Percentiles rank a stretch among this genome's conserved stretches.
Evolutionary conservation across 1,140 invertebrate genomes (phyloP).

Genomic region (Drosophila malerkotliana): DNA sequence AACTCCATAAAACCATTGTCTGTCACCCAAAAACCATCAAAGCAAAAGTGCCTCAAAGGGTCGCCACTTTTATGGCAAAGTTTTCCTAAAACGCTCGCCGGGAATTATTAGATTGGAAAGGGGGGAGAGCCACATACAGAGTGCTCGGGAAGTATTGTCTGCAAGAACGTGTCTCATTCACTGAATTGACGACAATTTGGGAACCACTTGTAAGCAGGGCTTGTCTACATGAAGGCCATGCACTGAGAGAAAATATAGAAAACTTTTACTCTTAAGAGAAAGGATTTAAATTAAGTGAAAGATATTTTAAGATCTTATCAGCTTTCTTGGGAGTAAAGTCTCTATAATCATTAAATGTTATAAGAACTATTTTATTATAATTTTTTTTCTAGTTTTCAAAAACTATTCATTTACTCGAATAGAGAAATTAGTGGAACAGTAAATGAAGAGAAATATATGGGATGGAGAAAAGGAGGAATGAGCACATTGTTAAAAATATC

Average conservation of each 20-base stretch:
- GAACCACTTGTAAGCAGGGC: slow-evolving; percentile 64
- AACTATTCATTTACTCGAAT: slow-evolving; percentile 27
- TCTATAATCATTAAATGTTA: neutral
- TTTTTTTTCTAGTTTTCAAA: neutral
- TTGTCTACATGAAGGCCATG: slow-evolving; percentile 20
- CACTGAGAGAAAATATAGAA: slow-evolving; percentile 2
- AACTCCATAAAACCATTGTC: slow-evolving; percentile 54
- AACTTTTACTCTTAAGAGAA: too few species aligned
- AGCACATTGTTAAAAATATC: slow-evolving; percentile 80
- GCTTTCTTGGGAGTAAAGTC: neutral
- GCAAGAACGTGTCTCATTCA: slow-evolving; percentile 51
- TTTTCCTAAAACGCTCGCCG: slow-evolving; percentile 49
- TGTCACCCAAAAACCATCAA: slow-evolving; percentile 44
- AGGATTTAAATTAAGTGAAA: too few species aligned
- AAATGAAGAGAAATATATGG: slow-evolving; percentile 23
- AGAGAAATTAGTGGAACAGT: slow-evolving; percentile 69
- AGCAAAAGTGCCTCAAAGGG: slow-evolving; percentile 31
- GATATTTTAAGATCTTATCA: too few species aligned
- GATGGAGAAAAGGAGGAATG: slow-evolving; percentile 39
- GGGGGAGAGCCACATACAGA: neutral
- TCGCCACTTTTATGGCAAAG: slow-evolving; percentile 43
- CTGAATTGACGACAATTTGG: slow-evolving; percentile 60
- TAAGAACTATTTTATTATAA: neutral
- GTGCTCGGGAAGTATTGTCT: slow-evolving; percentile 5
- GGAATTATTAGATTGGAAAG: slow-evolving; percentile 12